Base-by-base conservation (phyloP, 1,140 invertebrate genomes). In the Lepidurus packardi region DNA sequence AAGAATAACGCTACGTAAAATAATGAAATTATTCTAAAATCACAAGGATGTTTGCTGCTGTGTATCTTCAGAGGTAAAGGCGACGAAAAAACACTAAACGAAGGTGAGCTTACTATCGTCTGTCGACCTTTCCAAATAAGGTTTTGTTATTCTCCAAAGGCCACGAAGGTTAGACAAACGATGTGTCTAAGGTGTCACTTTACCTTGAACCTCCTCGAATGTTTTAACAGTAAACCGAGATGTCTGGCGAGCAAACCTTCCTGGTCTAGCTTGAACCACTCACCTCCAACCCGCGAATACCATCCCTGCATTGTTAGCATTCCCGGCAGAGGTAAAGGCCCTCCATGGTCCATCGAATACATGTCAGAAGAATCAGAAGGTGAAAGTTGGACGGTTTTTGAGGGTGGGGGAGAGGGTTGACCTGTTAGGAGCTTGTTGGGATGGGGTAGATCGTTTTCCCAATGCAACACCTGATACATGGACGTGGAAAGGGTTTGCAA, bases 241-340 rank as follows among this genome's bases (percentile, higher is more conserved):
- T 21, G 8, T 65, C 21, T 16, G 8, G 16, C 53, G 53, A 65
- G 53, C 53, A 65, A 65, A 9, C 53, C 21, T 65, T 65, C 16
- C 1, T 65, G 16, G 53, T 65, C 21, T 65, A 65, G 21, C 53
- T 21, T 65, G 53, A 65, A 65, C 53, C 53, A 65, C 53, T 65
- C 53, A 65, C 53, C 53, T 65, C 13, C 53, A 65, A 65, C 53
- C 53, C 53, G 53, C 53, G 53, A 65, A 65, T 65, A 16, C 53
- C 53, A 65, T 1, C 53, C 53, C 53, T 65, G 53, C 53, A 65
- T 65, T 13, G n/a, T 65, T 65, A 65, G 53, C 53, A 65, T 65
- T 65, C n/a, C 53, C 21, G 53, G 53, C 53, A 65, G 53, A 65
- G 53, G 53, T 21, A 21, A 65, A 65, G 16, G 21, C 53, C 53